A percentile compares a stretch with the other conserved stretches of the same genome.
Evolutionary conservation across 2,888 invertebrate species (phyloP).

Genomic region (Tinea pellionella): DNA sequence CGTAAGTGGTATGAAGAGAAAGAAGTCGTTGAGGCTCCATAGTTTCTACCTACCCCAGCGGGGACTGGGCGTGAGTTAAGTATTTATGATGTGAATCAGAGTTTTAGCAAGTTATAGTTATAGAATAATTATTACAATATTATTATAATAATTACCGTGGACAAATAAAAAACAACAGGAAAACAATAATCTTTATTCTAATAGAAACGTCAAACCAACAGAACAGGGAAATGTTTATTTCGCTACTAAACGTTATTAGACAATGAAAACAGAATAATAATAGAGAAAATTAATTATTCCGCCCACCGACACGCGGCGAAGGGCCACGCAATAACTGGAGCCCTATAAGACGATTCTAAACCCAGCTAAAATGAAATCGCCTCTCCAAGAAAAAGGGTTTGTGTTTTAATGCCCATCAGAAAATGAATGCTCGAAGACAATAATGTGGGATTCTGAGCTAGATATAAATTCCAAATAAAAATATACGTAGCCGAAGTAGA

Average conservation of each 20-base stretch:
- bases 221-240: constrained; percentile 9
- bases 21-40: too few relatives aligned
- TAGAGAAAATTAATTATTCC: constrained; percentile 55
- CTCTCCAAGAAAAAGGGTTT: constrained; percentile 61
- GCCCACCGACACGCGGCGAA: constrained; percentile 19
- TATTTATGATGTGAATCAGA: too few relatives aligned
- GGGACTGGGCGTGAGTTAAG: too few relatives aligned
- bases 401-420: constrained; percentile 65
- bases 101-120: too few relatives aligned
- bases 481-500: constrained; percentile 38
- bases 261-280: constrained; percentile 54
- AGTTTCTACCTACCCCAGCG: too few relatives aligned
- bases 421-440: constrained; percentile 66
- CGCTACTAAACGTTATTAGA: constrained; percentile 39
- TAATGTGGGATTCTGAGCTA: constrained; percentile 63
- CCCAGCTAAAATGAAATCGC: constrained; percentile 68
- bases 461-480: constrained; percentile 68
- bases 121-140: background rate
- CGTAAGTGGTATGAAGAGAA: too few relatives aligned
- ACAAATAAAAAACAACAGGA: background rate
- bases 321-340: constrained; percentile 40
- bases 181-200: background rate
- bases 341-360: constrained; percentile 56
- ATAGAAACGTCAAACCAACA: background rate
- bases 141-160: background rate